Percentiles rank a stretch among this genome's conserved stretches.
phyloP scores from a whole-genome alignment of 2,113 vertebrate genomes.

The Mastomys coucha region DNA sequence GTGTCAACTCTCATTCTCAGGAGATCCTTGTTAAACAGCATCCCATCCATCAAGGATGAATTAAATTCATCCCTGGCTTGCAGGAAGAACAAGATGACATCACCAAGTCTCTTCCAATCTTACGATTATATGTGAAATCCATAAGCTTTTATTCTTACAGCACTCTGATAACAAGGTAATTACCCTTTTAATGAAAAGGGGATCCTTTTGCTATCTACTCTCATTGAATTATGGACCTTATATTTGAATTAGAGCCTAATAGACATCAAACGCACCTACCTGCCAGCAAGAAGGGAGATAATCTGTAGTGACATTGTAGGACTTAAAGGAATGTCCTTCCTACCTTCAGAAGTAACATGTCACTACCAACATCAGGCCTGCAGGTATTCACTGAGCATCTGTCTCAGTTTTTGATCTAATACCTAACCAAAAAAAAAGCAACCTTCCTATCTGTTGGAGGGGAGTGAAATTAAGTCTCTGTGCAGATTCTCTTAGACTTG shows the following conservation, averaged over 20 bases:
- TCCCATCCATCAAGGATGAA: conserved; percentile 26
- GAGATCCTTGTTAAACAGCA: background rate
- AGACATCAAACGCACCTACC: conserved; percentile 27
- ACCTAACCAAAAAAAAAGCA: background rate
- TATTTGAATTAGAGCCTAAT: conserved; percentile 41
- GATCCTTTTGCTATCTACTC: conserved; percentile 37
- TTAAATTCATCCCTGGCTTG: conserved; percentile 22
- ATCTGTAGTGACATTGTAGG: background rate
- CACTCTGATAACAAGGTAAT: conserved; percentile 71
- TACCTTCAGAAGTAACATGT: background rate
- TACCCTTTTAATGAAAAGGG: conserved; percentile 67
- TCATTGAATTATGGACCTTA: conserved; percentile 58
- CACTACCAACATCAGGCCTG: no score
- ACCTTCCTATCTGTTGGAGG: background rate
- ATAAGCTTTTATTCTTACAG: conserved; percentile 60
- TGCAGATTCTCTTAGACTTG: background rate
- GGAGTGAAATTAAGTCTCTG: background rate
- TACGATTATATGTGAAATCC: conserved; percentile 64
- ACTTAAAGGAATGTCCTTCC: background rate
- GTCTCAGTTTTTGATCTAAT: background rate
- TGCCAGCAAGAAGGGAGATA: background rate
- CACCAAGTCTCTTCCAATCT: background rate
- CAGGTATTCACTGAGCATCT: background rate
- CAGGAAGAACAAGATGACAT: conserved; percentile 60
- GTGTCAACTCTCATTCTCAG: background rate